Base-by-base conservation (phyloP, 2,888 invertebrate species). In the Pterobdella sp. region DNA sequence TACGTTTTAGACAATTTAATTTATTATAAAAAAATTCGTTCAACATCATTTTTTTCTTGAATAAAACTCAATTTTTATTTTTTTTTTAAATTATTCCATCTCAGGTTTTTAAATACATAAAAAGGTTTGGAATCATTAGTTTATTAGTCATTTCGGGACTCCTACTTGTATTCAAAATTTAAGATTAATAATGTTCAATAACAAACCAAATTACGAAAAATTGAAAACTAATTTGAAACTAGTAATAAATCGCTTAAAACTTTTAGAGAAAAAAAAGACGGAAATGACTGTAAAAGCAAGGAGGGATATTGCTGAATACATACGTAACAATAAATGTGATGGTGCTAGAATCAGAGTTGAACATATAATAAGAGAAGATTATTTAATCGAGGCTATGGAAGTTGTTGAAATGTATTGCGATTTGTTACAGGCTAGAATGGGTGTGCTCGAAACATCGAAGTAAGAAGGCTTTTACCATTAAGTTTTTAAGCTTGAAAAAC, bases 381-480 rank as follows among this genome's bases (percentile, higher is more conserved):
- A 96, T 83, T 87, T 95, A 85, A 94, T 97, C 1, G 96, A 97
- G 85, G 96, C 95, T 0, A 93, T 95, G 91, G 97, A 97, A 86
- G 88, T 97, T 75, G 89, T 97, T 0, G 96, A 97, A 86, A 95
- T 96, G 94, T 96, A 93, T 82, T 95, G 96, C 84, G 97, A 97
- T 85, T 86, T 96, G 71, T 84, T 97, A 64, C 84, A 97, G 69
- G 95, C 96, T 0, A 87, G 97, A 79, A 96, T 95, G 85, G 96
- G 96, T 0, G 86, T 97, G 7, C 89, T 97, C 72, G 92, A 78
- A 64, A 74, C 42, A 70, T 74, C 72, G 72, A 77, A 73, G 78
- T 79, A 75, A 72, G 74, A 63, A 26, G 4, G 18, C 35, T 67
- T 10, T 67, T 14, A 42, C 7, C 49, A 42, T 14, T 42, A 7